Conservation (phyloP, 1,140 invertebrate genomes). For the Hyles vespertilio region DNA sequence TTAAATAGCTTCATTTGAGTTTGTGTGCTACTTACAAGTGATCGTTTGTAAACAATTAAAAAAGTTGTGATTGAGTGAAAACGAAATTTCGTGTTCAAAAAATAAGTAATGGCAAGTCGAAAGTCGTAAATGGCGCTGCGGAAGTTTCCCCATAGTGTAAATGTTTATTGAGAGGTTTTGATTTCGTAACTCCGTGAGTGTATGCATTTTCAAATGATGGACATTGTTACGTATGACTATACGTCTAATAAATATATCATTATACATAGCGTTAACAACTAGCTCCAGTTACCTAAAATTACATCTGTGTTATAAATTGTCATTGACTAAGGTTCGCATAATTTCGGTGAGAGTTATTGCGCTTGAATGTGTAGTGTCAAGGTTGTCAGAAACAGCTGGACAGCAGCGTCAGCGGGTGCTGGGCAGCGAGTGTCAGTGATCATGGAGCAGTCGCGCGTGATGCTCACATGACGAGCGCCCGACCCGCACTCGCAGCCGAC, state of each 20-base stretch:
- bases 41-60: background rate
- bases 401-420: slow-evolving; percentile 18
- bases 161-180: slow-evolving; percentile 27
- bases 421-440: slow-evolving; percentile 11
- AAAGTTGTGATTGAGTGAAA: slow-evolving; percentile 11
- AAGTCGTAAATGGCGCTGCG: slow-evolving; percentile 34
- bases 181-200: slow-evolving; percentile 26
- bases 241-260: no score
- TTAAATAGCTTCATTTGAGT: no score
- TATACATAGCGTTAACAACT: no score
- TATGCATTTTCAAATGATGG: slow-evolving; percentile 17
- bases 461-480: slow-evolving; percentile 43
- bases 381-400: slow-evolving; percentile 35
- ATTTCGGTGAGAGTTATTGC: slow-evolving; percentile 5
- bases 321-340: no score
- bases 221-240: no score
- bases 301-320: no score
- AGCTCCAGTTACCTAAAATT: no score
- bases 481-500: slow-evolving; percentile 24
- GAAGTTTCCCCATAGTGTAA: slow-evolving; percentile 30
- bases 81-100: slow-evolving; percentile 18
- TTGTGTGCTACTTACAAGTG: no score
- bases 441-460: slow-evolving; percentile 34
- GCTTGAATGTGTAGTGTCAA: slow-evolving; percentile 45
- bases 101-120: slow-evolving; percentile 29